These are phyloP conservation scores for Pempheris klunzingeri DNA, from an alignment of 2,797 vertebrate species.

Conservation along the genomic window DNA sequence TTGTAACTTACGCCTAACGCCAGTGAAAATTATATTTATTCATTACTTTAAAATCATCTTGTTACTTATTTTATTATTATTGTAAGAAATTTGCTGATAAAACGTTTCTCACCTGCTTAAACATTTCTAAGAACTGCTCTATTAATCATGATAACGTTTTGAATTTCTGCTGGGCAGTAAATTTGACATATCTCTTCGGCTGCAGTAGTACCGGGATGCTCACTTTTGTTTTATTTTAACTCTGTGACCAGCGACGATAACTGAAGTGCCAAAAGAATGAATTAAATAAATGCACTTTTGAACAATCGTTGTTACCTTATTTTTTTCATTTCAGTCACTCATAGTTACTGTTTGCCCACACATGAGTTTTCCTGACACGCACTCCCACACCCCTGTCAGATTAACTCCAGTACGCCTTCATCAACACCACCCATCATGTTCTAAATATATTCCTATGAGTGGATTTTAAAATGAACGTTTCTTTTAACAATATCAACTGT, in stretches of 20 bases:
- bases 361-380: neutral
- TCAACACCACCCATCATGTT: neutral
- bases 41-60: slow-evolving; percentile 55
- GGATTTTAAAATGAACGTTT: neutral
- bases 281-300: slow-evolving; percentile 97
- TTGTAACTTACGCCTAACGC: slow-evolving; percentile 40
- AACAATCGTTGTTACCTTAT: slow-evolving; percentile 88
- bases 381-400: neutral
- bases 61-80: slow-evolving; percentile 62
- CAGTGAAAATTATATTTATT: slow-evolving; percentile 79
- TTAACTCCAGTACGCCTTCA: neutral
- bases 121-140: slow-evolving; percentile 80
- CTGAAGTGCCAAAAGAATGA: slow-evolving; percentile 90
- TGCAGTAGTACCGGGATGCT: slow-evolving; percentile 89
- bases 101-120: slow-evolving; percentile 74
- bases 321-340: slow-evolving; percentile 82
- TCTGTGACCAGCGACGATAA: slow-evolving; percentile 95
- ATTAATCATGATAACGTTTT: slow-evolving; percentile 74
- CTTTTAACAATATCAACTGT: neutral
- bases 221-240: slow-evolving; percentile 87
- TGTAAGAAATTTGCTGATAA: slow-evolving; percentile 32
- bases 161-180: slow-evolving; percentile 99
- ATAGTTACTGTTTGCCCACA: neutral
- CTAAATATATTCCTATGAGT: neutral
- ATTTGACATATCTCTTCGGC: slow-evolving; percentile 92